Percentiles rank a stretch among this genome's conserved stretches.
Evolutionary conservation across 2,113 vertebrate species (phyloP).

Genomic region (Lepus timidus): DNA sequence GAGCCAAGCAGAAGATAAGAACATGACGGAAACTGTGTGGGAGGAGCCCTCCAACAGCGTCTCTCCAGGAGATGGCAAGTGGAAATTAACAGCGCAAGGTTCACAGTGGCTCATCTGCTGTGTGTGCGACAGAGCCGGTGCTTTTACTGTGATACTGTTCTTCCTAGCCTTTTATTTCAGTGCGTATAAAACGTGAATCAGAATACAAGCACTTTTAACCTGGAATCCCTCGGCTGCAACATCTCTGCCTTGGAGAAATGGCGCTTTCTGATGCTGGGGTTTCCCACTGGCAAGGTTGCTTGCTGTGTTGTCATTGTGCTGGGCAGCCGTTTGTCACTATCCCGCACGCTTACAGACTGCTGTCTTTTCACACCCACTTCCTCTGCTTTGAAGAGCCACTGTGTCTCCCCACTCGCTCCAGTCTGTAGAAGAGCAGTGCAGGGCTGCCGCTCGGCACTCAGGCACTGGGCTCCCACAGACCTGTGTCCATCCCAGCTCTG

Average conservation of each 20-base stretch:
- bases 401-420: background rate
- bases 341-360: background rate
- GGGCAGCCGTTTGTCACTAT: background rate
- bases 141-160: background rate
- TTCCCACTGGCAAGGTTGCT: no score
- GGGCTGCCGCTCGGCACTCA: background rate
- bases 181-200: background rate
- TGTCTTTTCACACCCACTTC: background rate
- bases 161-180: constrained; percentile 27
- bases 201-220: background rate
- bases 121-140: background rate
- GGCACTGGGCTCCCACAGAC: background rate
- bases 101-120: background rate
- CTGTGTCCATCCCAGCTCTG: background rate
- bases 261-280: background rate
- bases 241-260: background rate
- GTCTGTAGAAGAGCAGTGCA: background rate
- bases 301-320: background rate
- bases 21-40: background rate
- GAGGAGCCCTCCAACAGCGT: constrained; percentile 1
- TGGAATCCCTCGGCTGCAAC: background rate
- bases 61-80: background rate
- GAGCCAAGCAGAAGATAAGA: constrained; percentile 37
- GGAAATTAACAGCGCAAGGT: background rate
- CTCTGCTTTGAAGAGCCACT: constrained; percentile 39